phyloP scores from a whole-genome alignment of 2,113 vertebrate species.

The Serilophus lunatus region DNA sequence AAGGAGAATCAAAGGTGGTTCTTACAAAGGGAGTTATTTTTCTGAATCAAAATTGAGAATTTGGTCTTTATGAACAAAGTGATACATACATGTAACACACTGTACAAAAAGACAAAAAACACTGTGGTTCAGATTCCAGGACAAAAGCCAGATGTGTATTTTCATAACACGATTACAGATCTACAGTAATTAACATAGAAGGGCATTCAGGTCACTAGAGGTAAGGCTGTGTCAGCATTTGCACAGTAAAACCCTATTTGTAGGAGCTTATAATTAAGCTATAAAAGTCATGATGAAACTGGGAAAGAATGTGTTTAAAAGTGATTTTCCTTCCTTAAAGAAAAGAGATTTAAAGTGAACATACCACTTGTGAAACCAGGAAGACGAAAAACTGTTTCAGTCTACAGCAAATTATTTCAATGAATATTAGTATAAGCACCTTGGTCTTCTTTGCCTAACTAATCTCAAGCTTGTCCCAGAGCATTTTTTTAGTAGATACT shows the following conservation, averaged over 20 bases:
- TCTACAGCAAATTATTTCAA: neutral
- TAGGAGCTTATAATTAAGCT: slow-evolving; percentile 44
- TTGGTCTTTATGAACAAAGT: neutral
- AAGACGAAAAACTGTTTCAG: neutral
- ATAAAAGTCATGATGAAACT: neutral
- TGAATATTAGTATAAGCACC: neutral
- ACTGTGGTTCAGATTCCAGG: neutral
- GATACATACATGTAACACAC: neutral
- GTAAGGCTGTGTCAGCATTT: slow-evolving; percentile 13
- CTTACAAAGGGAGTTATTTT: neutral
- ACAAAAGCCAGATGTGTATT: neutral
- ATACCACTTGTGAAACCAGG: neutral
- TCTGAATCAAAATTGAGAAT: neutral
- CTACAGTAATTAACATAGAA: slow-evolving; percentile 1
- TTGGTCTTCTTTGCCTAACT: neutral
- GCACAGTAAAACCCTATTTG: slow-evolving; percentile 1
- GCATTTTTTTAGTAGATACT: neutral
- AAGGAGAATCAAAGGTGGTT: neutral
- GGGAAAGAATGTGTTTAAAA: slow-evolving; percentile 16
- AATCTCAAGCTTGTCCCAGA: neutral
- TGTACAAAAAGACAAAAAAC: neutral
- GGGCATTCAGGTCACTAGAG: neutral
- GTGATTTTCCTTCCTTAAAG: neutral
- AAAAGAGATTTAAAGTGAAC: neutral
- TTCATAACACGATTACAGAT: slow-evolving; percentile 15